Conservation (phyloP, 2,888 invertebrate species). For the Protophormia terraenovae region DNA sequence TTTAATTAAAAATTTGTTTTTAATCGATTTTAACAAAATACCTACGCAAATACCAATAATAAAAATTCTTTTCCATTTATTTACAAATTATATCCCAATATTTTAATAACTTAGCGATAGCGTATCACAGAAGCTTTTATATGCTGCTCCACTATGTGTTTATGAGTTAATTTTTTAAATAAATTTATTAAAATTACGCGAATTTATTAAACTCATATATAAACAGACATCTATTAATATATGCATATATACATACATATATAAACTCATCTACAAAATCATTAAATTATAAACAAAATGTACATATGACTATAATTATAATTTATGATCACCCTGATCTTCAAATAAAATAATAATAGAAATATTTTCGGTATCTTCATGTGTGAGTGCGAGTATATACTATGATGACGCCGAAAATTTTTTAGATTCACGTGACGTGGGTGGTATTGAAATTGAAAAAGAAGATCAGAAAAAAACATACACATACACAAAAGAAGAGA, state of each 20-base stretch:
- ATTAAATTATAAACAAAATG: slow-evolving; percentile 29
- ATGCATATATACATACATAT: neutral
- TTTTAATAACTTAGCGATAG: too few species aligned
- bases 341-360: slow-evolving; percentile 40
- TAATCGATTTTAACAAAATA: too few species aligned
- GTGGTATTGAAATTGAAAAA: slow-evolving; percentile 22
- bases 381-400: neutral
- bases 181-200: slow-evolving; percentile 16
- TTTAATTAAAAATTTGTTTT: too few species aligned
- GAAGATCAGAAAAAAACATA: neutral
- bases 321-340: slow-evolving; percentile 63
- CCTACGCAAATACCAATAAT: too few species aligned
- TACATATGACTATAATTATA: slow-evolving; percentile 27
- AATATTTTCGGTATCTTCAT: slow-evolving; percentile 19
- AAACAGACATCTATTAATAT: too few species aligned
- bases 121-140: neutral
- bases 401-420: slow-evolving; percentile 24
- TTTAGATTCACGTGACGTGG: slow-evolving; percentile 48
- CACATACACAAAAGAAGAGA: neutral
- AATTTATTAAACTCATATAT: slow-evolving; percentile 29
- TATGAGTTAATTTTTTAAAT: slow-evolving; percentile 14
- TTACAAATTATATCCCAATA: too few species aligned
- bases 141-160: slow-evolving; percentile 5
- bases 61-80: too few species aligned
- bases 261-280: neutral